Percentiles rank a stretch among this genome's conserved stretches.
Conservation (phyloP, 2,113 vertebrate genomes). For the Eubucco bourcierii region DNA sequence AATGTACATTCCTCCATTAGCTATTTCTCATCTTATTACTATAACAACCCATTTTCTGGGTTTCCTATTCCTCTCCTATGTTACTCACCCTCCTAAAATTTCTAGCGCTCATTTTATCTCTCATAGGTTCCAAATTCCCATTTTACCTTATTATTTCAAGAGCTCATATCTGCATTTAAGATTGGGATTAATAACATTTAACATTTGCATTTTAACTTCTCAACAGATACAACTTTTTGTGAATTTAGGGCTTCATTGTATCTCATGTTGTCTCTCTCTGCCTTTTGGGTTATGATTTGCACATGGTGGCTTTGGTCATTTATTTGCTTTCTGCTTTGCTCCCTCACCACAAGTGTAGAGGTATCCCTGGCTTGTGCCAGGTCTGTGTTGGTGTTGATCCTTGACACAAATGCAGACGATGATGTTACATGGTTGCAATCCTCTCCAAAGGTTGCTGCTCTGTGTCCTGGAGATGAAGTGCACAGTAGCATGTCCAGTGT, state of each 20-base stretch:
- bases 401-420: not conserved
- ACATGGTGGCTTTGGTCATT: not conserved
- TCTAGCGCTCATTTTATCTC: slow-evolving; percentile 6
- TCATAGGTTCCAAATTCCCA: not conserved
- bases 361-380: not conserved
- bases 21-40: slow-evolving; percentile 28
- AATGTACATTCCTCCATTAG: not conserved
- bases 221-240: not conserved
- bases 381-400: rapidly evolving
- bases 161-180: not conserved
- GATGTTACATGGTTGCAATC: not conserved
- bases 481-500: rapidly evolving
- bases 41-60: slow-evolving; percentile 26
- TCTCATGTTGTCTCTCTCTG: not conserved
- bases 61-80: not conserved
- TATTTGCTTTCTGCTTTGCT: not conserved
- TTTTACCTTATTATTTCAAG: slow-evolving; percentile 36
- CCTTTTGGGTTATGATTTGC: not conserved
- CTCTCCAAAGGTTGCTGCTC: not conserved
- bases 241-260: not conserved
- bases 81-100: slow-evolving; percentile 31
- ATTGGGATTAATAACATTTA: not conserved
- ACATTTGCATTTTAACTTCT: slow-evolving; percentile 14
- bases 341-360: rapidly evolving
- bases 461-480: not conserved